Percentiles rank a stretch among this genome's conserved stretches.
Conservation (phyloP, 2,113 vertebrate species). For the Canis aureus region DNA sequence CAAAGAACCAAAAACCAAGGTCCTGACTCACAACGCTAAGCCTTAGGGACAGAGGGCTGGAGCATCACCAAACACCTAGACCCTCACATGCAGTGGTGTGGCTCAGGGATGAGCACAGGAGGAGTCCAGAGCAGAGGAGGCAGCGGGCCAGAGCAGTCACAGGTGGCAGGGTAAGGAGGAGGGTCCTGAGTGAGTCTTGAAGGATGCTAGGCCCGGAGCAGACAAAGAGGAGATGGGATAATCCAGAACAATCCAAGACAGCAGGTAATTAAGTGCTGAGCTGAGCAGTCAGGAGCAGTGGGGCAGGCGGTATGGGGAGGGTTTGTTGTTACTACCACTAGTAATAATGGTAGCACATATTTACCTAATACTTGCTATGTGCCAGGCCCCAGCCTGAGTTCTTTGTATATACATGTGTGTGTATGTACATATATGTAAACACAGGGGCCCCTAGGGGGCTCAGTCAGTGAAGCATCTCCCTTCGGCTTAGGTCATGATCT, state of each 20-base stretch:
- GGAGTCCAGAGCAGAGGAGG: neutral
- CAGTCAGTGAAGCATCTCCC: no score
- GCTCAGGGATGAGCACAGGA: neutral
- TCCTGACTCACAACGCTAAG: neutral
- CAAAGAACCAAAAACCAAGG: neutral
- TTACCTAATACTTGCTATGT: neutral
- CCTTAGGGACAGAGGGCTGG: neutral
- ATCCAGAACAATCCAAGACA: neutral
- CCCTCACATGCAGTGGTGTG: accelerated
- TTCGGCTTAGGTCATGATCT: no score
- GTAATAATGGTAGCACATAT: neutral
- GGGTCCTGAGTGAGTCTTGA: neutral
- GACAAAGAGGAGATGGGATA: neutral
- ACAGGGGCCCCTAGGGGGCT: no score
- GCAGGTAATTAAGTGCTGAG: no score
- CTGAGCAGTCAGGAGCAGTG: accelerated
- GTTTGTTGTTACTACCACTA: neutral
- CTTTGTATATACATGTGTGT: neutral
- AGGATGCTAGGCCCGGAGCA: neutral
- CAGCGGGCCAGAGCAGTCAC: neutral
- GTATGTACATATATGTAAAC: no score
- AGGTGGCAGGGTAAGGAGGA: neutral
- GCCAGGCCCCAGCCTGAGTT: neutral
- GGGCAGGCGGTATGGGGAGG: neutral
- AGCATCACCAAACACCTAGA: neutral